phyloP scores from a whole-genome alignment of 2,113 vertebrate genomes.

The Tupaia tana region DNA sequence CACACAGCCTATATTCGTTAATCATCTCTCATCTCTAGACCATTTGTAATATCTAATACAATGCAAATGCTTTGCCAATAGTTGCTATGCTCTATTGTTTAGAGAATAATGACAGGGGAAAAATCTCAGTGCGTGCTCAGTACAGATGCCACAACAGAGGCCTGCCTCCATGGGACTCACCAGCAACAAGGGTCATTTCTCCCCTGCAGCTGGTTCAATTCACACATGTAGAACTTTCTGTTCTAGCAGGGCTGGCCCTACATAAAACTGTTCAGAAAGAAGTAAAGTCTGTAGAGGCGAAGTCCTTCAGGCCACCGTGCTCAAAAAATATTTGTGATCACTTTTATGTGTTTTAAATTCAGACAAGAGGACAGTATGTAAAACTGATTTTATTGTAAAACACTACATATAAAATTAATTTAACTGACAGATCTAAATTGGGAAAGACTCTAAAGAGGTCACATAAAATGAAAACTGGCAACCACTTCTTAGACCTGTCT shows the following conservation, averaged over 20 bases:
- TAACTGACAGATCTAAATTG: neutral
- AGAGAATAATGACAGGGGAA: no score
- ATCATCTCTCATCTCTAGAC: no score
- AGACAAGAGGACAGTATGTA: neutral
- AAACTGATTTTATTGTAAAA: conserved; percentile 67
- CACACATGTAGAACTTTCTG: no score
- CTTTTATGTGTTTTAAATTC: conserved; percentile 35
- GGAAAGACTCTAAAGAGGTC: conserved; percentile 9
- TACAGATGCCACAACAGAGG: no score
- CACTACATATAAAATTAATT: conserved; percentile 51
- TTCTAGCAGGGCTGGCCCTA: neutral
- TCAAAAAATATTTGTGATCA: neutral
- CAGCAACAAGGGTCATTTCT: no score
- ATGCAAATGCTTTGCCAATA: no score
- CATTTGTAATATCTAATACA: no score
- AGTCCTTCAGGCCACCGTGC: neutral
- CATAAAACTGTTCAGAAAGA: neutral
- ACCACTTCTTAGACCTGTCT: neutral
- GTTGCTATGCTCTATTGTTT: no score
- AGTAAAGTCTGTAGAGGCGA: neutral
- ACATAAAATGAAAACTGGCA: conserved; percentile 34
- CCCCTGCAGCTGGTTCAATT: no score
- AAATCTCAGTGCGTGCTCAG: no score
- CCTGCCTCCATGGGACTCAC: no score
- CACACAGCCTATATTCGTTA: no score